Evolutionary conservation across 2,888 invertebrate genomes (phyloP).

Genomic region (Dexiosoma caninum): DNA sequence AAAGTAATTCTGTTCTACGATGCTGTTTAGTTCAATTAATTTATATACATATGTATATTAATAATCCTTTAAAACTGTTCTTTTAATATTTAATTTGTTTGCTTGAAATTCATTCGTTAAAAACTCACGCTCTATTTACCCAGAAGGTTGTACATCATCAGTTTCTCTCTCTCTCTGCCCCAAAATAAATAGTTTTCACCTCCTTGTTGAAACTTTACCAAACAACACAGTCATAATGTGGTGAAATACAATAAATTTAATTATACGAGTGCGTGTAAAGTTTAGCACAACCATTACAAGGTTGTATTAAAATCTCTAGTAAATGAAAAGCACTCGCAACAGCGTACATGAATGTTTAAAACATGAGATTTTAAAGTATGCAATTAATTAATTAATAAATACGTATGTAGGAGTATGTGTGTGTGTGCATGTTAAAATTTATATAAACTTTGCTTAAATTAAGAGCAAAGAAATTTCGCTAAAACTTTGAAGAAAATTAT

Average conservation of each 20-base stretch:
- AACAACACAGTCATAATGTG: conserved; percentile 14
- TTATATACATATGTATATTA: background rate
- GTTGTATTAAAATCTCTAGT: background rate
- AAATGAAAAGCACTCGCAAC: background rate
- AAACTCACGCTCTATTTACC: conserved; percentile 24
- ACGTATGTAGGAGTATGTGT: no score
- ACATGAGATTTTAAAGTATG: background rate
- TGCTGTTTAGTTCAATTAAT: background rate
- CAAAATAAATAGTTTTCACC: background rate
- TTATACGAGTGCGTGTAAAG: conserved; percentile 23
- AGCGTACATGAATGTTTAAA: background rate
- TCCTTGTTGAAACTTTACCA: background rate
- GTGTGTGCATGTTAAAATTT: no score
- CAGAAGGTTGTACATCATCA: conserved; percentile 19
- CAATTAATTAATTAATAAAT: background rate
- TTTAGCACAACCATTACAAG: conserved; percentile 21
- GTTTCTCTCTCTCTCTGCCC: background rate
- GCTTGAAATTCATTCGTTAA: conserved; percentile 19
- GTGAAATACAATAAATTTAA: conserved; percentile 31
- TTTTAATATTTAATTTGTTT: background rate
- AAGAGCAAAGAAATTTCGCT: no score
- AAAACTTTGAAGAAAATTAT: no score
- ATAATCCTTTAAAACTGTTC: background rate
- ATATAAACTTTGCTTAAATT: no score
- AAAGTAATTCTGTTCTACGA: no score